Conservation (phyloP, 1,140 invertebrate species). For the Drosophila simulans region DNA sequence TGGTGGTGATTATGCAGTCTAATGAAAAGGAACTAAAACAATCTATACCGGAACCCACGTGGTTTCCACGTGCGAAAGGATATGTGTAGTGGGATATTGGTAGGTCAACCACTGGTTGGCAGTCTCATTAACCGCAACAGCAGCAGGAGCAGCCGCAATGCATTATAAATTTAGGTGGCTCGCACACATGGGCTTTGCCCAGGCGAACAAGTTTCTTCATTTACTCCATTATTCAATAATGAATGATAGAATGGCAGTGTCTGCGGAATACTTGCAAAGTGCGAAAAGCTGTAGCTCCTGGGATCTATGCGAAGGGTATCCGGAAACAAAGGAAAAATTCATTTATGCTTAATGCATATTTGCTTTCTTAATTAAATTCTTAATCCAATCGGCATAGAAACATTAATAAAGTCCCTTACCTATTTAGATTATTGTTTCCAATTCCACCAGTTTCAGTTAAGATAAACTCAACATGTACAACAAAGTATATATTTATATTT, state of each 20-base stretch:
- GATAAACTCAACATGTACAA: no score
- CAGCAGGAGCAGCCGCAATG: conserved; percentile 53
- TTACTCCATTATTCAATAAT: conserved; percentile 78
- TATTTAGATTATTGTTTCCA: no score
- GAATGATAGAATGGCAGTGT: conserved; percentile 62
- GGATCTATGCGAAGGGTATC: conserved; percentile 36
- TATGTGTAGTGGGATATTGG: conserved; percentile 12
- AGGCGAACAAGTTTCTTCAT: conserved; percentile 22
- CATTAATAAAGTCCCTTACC: no score
- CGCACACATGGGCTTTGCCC: conserved; percentile 17
- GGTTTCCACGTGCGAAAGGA: conserved; percentile 42
- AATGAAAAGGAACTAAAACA: conserved; percentile 65
- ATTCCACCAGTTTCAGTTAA: no score
- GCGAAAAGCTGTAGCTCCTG: conserved; percentile 50
- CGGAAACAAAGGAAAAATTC: conserved; percentile 9
- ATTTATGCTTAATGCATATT: background rate
- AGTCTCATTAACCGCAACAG: conserved; percentile 72
- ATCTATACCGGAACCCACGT: conserved; percentile 53
- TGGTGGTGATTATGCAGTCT: conserved; percentile 53
- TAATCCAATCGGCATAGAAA: background rate
- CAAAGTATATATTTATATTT: no score
- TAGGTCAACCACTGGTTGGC: conserved; percentile 35
- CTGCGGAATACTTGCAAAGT: conserved; percentile 40
- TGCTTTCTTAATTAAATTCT: background rate
- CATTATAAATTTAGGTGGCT: conserved; percentile 73